These are phyloP conservation scores for Leuciscus idus DNA, from an alignment of 2,113 vertebrate species.

Conservation along the genomic window DNA sequence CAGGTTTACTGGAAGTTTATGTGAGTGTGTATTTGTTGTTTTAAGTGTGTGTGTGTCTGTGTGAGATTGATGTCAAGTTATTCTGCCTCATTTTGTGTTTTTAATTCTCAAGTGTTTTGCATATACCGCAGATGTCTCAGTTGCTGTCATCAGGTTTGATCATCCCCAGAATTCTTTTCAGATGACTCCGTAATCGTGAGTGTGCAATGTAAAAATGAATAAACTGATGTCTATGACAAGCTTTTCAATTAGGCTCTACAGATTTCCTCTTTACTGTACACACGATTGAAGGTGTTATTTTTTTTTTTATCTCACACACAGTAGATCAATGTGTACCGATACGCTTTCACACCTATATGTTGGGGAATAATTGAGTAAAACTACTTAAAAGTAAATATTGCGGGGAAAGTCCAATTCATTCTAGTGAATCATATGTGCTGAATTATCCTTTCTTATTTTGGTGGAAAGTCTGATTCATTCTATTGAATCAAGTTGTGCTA, in stretches of 20 bases:
- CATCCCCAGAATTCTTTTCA: background rate
- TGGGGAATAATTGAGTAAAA: background rate
- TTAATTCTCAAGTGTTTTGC: background rate
- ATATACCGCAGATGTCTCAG: background rate
- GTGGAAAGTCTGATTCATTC: background rate
- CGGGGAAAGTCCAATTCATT: background rate
- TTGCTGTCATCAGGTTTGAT: background rate
- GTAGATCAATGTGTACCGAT: background rate
- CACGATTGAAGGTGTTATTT: background rate
- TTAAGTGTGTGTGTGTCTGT: background rate
- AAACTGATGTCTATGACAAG: background rate
- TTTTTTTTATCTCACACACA: background rate
- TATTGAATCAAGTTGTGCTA: background rate
- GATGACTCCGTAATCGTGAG: background rate
- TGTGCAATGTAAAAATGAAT: background rate
- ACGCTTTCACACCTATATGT: background rate
- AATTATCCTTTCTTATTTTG: background rate
- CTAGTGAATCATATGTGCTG: background rate
- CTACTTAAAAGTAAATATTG: background rate
- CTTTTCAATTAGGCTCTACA: background rate
- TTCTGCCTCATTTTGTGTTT: background rate
- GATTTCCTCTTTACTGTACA: background rate
- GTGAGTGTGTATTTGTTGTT: constrained; percentile 11
- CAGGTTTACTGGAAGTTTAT: constrained; percentile 37
- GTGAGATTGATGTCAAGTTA: background rate